A percentile compares a stretch with the other conserved stretches of the same genome.
phyloP scores from a whole-genome alignment of 2,113 vertebrate species.

The Ptychochromis oligacanthus region DNA sequence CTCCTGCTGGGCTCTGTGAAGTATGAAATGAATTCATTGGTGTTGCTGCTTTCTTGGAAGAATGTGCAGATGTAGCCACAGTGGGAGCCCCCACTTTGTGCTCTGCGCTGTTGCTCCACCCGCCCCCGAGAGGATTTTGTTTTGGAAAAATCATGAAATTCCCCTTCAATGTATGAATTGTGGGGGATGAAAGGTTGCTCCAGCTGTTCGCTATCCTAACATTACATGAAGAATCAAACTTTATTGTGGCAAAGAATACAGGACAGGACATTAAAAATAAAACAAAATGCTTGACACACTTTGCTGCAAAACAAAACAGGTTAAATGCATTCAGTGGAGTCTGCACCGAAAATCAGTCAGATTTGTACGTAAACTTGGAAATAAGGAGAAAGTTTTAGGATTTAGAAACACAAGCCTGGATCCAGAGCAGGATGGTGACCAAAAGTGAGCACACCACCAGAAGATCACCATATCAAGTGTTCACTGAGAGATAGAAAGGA shows the following conservation, averaged over 20 bases:
- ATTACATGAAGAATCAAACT: conserved; percentile 21
- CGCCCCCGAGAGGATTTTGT: conserved; percentile 30
- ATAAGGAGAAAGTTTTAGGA: background rate
- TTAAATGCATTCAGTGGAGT: background rate
- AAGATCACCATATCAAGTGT: too few relatives aligned
- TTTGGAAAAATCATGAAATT: conserved; percentile 59
- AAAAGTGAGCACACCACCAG: fast-evolving
- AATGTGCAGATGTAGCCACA: conserved; percentile 69
- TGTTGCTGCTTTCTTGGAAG: conserved; percentile 52
- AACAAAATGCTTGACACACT: background rate
- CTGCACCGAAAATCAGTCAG: background rate
- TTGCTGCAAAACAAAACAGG: background rate
- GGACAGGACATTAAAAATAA: background rate
- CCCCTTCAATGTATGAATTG: conserved; percentile 38
- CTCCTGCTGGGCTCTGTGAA: conserved; percentile 53
- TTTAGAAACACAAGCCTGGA: background rate
- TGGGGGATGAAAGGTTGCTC: background rate
- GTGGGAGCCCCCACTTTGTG: conserved; percentile 51
- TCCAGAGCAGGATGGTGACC: too few relatives aligned
- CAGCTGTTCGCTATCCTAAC: conserved; percentile 31
- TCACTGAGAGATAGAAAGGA: too few relatives aligned
- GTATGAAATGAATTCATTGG: conserved; percentile 64
- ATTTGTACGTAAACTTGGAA: background rate
- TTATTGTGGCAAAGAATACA: conserved; percentile 9
- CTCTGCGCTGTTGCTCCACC: conserved; percentile 18